phyloP scores from a whole-genome alignment of 2,113 vertebrate species.

The Laterallus jamaicensis region DNA sequence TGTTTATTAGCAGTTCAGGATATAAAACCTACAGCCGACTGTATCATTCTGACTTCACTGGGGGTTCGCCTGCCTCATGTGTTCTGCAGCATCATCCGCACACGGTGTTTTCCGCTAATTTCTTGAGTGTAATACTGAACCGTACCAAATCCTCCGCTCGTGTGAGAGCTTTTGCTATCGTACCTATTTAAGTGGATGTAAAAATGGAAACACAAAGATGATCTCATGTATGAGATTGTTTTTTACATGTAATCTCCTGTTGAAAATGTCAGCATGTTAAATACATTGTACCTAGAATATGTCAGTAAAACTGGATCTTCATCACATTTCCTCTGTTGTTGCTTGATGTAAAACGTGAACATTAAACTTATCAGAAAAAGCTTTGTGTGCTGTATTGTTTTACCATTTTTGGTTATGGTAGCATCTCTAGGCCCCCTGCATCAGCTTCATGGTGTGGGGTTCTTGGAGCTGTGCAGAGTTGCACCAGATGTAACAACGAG shows the following conservation, averaged over 20 bases:
- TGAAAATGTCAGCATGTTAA: slow-evolving; percentile 35
- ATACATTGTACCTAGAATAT: slow-evolving; percentile 48
- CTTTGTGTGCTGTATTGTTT: not conserved
- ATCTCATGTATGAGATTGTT: slow-evolving; percentile 49
- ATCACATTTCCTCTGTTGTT: not conserved
- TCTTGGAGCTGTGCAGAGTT: not conserved
- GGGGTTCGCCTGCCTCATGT: slow-evolving; percentile 32
- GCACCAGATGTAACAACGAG: not conserved
- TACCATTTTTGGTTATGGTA: not conserved
- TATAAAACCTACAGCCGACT: slow-evolving; percentile 35
- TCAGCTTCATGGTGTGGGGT: fast-evolving
- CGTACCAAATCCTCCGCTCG: not conserved
- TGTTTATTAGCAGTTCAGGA: slow-evolving; percentile 47
- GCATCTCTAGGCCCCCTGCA: not conserved
- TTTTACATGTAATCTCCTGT: slow-evolving; percentile 36
- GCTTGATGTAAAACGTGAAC: not conserved
- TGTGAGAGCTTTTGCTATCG: not conserved
- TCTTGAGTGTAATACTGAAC: slow-evolving; percentile 5
- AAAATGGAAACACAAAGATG: slow-evolving; percentile 43
- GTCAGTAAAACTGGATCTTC: slow-evolving; percentile 50
- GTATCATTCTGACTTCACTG: slow-evolving; percentile 39
- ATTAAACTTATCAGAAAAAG: not conserved
- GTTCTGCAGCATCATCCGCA: slow-evolving; percentile 21
- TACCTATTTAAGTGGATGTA: slow-evolving; percentile 52
- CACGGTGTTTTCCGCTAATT: not conserved